These are phyloP conservation scores for Synergus umbraculus DNA, from an alignment of 2,888 invertebrate genomes.

Conservation along the genomic window DNA sequence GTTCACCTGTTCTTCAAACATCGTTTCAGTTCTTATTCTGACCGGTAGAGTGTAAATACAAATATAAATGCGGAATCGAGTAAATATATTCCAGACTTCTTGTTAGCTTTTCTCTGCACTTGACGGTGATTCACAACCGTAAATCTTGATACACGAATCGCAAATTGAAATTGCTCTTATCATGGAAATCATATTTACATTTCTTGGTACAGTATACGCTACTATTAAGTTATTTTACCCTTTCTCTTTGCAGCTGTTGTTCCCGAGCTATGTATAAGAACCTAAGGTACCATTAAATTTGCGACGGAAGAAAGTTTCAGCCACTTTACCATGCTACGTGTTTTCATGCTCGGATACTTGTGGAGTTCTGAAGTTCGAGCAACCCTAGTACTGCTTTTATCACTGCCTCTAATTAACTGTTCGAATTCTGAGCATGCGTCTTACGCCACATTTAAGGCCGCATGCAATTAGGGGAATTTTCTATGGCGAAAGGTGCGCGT, in stretches of 20 bases:
- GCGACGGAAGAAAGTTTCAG: conserved; percentile 40
- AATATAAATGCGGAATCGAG: no score
- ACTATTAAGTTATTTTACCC: not conserved
- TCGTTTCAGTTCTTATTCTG: no score
- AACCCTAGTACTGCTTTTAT: conserved; percentile 40
- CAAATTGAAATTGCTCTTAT: not conserved
- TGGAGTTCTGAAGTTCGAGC: conserved; percentile 33
- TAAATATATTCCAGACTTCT: not conserved
- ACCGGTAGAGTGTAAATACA: no score
- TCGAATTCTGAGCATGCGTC: conserved; percentile 29
- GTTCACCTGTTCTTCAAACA: no score
- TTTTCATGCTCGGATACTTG: conserved; percentile 40
- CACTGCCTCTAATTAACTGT: conserved; percentile 41
- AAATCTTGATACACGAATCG: not conserved
- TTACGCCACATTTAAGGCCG: conserved; percentile 31
- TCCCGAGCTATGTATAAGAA: conserved; percentile 7
- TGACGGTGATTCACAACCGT: not conserved
- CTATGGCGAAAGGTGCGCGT: not conserved
- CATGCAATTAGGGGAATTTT: conserved; percentile 20
- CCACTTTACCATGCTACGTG: conserved; percentile 39
- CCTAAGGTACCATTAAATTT: conserved; percentile 33
- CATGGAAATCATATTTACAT: not conserved
- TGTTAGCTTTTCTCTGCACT: not conserved
- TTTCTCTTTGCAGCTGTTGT: conserved; percentile 11
- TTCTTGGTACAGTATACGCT: not conserved